A percentile compares a stretch with the other conserved stretches of the same genome.
Conservation (phyloP, 1,140 invertebrate species). For the Drosophila ohnishii region DNA sequence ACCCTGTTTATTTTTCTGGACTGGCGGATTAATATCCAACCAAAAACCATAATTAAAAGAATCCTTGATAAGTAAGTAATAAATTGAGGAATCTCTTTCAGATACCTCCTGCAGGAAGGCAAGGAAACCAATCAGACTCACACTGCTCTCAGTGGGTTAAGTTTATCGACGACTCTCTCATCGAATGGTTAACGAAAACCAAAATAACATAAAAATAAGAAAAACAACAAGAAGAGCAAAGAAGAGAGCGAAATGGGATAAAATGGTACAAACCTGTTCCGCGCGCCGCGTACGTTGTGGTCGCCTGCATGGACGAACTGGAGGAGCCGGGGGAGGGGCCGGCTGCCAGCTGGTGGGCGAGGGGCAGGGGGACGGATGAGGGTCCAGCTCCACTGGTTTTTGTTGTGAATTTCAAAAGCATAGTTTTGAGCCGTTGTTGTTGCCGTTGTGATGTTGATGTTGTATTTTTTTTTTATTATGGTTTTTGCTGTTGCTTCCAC, state of each 20-base stretch:
- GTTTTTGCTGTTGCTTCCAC: slow-evolving; percentile 10
- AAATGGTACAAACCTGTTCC: slow-evolving; percentile 71
- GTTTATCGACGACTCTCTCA: slow-evolving; percentile 3
- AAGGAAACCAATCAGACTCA: background rate
- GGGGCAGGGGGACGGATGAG: slow-evolving; percentile 20
- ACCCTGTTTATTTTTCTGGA: too few species aligned
- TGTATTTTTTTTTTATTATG: background rate
- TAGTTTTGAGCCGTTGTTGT: slow-evolving; percentile 33
- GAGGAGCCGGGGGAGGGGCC: slow-evolving; percentile 49
- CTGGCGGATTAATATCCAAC: too few species aligned
- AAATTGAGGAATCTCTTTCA: too few species aligned
- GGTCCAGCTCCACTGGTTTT: slow-evolving; percentile 65
- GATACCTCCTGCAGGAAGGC: too few species aligned
- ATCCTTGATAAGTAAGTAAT: too few species aligned
- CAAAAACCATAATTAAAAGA: too few species aligned
- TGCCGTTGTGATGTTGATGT: slow-evolving; percentile 11
- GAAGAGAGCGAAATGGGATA: slow-evolving; percentile 23
- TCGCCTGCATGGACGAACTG: slow-evolving; percentile 64
- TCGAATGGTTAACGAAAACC: slow-evolving; percentile 2
- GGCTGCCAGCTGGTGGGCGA: slow-evolving; percentile 16
- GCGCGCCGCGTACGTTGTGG: slow-evolving; percentile 67
- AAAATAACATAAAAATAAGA: slow-evolving; percentile 3
- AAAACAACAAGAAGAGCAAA: slow-evolving; percentile 12
- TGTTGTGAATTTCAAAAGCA: slow-evolving; percentile 48
- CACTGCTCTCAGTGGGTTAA: slow-evolving; percentile 3